Percentiles rank a stretch among this genome's conserved stretches.
Evolutionary conservation across 2,888 invertebrate genomes (phyloP).

Genomic region (Liopterus haemorrhoidalis): DNA sequence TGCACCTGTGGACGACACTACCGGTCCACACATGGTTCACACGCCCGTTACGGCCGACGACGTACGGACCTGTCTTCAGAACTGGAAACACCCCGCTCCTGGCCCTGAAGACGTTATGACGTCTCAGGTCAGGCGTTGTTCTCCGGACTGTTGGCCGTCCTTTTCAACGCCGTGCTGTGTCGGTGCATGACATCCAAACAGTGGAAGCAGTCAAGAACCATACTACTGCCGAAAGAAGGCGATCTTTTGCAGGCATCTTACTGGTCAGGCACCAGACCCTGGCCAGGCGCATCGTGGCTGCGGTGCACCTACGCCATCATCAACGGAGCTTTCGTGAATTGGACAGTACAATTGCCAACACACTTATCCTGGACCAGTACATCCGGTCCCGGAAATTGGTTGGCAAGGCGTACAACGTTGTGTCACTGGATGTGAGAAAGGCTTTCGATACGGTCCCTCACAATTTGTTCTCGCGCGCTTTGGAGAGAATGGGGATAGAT

Average conservation of each 20-base stretch:
- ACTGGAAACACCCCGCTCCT: slow-evolving; percentile 24
- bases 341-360: slow-evolving; percentile 41
- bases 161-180: slow-evolving; percentile 21
- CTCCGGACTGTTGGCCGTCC: background rate
- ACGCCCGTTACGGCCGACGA: no score
- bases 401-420: slow-evolving; percentile 36
- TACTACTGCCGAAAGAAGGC: no score
- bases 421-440: slow-evolving; percentile 42
- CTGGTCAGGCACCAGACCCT: slow-evolving; percentile 35
- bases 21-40: no score
- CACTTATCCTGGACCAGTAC: slow-evolving; percentile 35
- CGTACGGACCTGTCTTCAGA: no score
- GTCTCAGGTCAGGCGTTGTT: background rate
- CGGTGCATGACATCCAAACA: background rate
- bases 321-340: slow-evolving; percentile 37
- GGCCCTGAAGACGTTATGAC: slow-evolving; percentile 25
- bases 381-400: slow-evolving; percentile 32
- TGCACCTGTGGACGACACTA: no score
- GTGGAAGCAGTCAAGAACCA: no score
- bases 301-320: slow-evolving; percentile 20
- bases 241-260: no score
- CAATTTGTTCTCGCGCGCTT: slow-evolving; percentile 24
- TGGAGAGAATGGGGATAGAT: no score
- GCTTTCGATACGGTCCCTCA: slow-evolving; percentile 40
- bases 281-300: slow-evolving; percentile 20